A percentile compares a stretch with the other conserved stretches of the same genome.
phyloP scores from a whole-genome alignment of 2,113 vertebrate genomes.

The Hymenochirus boettgeri region DNA sequence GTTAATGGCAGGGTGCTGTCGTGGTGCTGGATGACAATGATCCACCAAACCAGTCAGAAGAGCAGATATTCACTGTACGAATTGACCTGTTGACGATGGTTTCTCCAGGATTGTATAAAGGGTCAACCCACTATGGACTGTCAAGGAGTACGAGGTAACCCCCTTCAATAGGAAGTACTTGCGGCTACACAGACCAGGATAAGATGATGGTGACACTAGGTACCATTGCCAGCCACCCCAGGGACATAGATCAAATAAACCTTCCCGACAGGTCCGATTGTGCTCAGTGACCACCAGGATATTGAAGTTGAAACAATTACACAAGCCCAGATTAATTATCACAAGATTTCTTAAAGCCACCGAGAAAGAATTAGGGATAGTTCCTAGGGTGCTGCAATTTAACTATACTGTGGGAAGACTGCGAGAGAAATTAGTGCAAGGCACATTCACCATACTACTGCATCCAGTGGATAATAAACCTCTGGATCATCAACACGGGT shows the following conservation, averaged over 20 bases:
- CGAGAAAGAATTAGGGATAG: conserved; percentile 50
- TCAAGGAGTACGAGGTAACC: conserved; percentile 57
- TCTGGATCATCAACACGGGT: conserved; percentile 56
- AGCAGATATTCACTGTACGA: conserved; percentile 49
- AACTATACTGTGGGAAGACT: conserved; percentile 55
- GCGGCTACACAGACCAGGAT: conserved; percentile 53
- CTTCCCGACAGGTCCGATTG: conserved; percentile 50
- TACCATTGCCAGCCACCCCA: conserved; percentile 51
- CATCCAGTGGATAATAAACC: conserved; percentile 56
- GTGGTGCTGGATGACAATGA: conserved; percentile 72
- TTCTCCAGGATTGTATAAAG: conserved; percentile 51
- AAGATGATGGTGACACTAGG: conserved; percentile 54
- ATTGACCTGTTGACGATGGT: conserved; percentile 51
- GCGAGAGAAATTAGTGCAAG: conserved; percentile 50
- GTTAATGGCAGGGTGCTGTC: conserved; percentile 58
- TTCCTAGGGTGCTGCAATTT: conserved; percentile 53
- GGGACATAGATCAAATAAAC: conserved; percentile 53
- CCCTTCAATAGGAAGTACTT: conserved; percentile 52
- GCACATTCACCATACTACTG: conserved; percentile 56
- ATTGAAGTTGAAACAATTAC: conserved; percentile 48
- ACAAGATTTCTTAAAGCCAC: conserved; percentile 57
- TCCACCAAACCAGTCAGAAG: conserved; percentile 67
- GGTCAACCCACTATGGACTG: conserved; percentile 53
- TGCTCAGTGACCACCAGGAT: conserved; percentile 50
- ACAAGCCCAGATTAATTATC: conserved; percentile 58